Base-by-base conservation (phyloP, 1,140 invertebrate species). In the Maniola jurtina region DNA sequence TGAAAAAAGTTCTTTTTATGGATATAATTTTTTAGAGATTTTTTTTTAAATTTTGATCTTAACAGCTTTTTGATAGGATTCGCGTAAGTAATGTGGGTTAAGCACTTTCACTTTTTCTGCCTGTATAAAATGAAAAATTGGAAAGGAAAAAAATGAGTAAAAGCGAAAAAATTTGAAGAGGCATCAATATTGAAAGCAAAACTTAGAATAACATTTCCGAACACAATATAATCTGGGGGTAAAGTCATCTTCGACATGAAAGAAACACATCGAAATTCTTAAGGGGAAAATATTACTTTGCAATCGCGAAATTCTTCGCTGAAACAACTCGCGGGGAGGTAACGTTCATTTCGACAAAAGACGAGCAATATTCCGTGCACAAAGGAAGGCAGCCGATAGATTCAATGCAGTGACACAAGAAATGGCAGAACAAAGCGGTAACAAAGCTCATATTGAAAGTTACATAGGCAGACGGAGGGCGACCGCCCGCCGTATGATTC, bases 331-430 rank as follows among this genome's bases (percentile, higher is more conserved):
- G 84, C 78, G 83, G 84, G 73, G 80, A 85, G 86, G 83, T 86
- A 87, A 86, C 85, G 84, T 88, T 88, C 85, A 86, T 88, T 88
- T 86, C 84, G 84, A 89, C 83, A 90, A 90, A 89, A 86, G 86
- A 87, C 83, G 83, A 90, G 86, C 88, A 88, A 88, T 90, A 90
- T 88, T 88, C 86, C 80, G 83, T 80, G 86, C 84, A 90, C 88
- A 90, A 90, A 90, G 86, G 86, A 83, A 83, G 84, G 79, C 83
- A 80, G 79, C 81, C 86, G 86, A 90, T 90, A 90, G 88, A 90
- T 90, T 90, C 88, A 88, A 88, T 88, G 88, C 86, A 88, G 86
- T 90, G 85, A 90, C 88, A 89, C 81, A 88, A 88, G 88, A 88
- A 90, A 88, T 83, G 83, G 82, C 84, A 81, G 81, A 80, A 81